Percentiles rank a stretch among this genome's conserved stretches.
These are phyloP conservation scores for Orycteropus afer DNA, from an alignment of 2,113 vertebrate species.

Conservation along the genomic window DNA sequence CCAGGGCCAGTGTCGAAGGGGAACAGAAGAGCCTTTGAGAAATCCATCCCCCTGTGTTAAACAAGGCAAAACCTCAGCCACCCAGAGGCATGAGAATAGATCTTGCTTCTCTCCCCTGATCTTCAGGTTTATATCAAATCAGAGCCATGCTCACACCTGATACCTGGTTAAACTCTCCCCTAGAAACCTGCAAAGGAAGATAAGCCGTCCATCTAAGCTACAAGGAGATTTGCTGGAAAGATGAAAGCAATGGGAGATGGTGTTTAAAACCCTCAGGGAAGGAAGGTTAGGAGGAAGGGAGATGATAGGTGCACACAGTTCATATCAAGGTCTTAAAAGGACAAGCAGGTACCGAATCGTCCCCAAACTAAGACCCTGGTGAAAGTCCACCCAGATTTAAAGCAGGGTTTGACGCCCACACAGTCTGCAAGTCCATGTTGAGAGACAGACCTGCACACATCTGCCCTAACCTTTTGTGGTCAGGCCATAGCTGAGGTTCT, in stretches of 20 bases:
- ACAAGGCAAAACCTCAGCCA: conserved; percentile 49
- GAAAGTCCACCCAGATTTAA: neutral
- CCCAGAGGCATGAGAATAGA: conserved; percentile 49
- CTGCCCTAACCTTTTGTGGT: neutral
- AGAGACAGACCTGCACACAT: neutral
- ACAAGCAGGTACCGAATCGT: neutral
- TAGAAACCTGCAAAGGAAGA: conserved; percentile 75
- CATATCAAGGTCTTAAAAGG: neutral
- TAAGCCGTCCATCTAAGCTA: conserved; percentile 55
- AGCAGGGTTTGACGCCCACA: neutral
- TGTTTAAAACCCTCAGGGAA: conserved; percentile 52
- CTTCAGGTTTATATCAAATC: conserved; percentile 53
- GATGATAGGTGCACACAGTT: neutral
- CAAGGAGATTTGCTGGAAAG: conserved; percentile 64
- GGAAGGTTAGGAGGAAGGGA: neutral
- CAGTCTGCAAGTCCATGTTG: neutral
- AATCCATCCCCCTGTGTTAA: conserved; percentile 53
- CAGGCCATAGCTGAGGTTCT: neutral
- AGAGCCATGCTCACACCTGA: conserved; percentile 62
- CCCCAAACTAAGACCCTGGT: neutral
- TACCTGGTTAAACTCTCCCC: conserved; percentile 72
- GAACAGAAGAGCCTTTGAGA: conserved; percentile 77
- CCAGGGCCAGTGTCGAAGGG: conserved; percentile 54
- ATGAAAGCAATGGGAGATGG: conserved; percentile 54
- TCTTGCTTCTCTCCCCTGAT: conserved; percentile 14